These are phyloP conservation scores for Rachycentron canadum DNA, from an alignment of 2,797 vertebrate genomes.

Conservation along the genomic window DNA sequence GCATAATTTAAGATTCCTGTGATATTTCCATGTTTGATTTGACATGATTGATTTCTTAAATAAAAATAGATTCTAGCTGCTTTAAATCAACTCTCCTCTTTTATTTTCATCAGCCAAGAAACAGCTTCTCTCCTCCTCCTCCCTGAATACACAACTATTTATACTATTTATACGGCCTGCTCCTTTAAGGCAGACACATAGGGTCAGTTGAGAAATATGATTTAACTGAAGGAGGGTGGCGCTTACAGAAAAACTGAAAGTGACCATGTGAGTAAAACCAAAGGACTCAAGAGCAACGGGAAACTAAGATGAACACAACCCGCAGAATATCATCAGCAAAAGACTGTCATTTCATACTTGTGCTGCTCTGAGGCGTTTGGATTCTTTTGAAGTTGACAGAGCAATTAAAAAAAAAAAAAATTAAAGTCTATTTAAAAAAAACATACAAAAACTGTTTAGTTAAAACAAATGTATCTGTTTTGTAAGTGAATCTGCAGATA, in stretches of 20 bases:
- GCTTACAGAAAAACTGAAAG: slow-evolving; percentile 69
- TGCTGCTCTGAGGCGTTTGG: background rate
- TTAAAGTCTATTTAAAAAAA: background rate
- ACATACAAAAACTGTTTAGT: background rate
- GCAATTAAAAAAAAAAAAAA: background rate
- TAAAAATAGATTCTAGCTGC: background rate
- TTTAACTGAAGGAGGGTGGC: slow-evolving; percentile 62
- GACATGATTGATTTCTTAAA: background rate
- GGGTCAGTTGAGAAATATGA: slow-evolving; percentile 62
- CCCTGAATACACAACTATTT: background rate
- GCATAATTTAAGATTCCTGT: background rate
- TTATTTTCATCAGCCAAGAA: too few species aligned
- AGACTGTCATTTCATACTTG: background rate
- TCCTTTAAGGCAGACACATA: slow-evolving; percentile 78
- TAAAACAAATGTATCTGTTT: background rate
- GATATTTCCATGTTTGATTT: background rate
- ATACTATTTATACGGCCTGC: slow-evolving; percentile 54
- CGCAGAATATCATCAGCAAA: background rate
- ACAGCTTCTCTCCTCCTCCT: background rate
- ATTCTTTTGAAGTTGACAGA: slow-evolving; percentile 7
- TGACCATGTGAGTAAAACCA: slow-evolving; percentile 55
- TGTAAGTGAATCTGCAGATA: background rate
- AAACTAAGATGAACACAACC: slow-evolving; percentile 40
- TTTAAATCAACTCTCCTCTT: background rate
- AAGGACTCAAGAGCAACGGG: slow-evolving; percentile 45